Conservation (phyloP, 2,113 vertebrate species). For the Percina caprodes region DNA sequence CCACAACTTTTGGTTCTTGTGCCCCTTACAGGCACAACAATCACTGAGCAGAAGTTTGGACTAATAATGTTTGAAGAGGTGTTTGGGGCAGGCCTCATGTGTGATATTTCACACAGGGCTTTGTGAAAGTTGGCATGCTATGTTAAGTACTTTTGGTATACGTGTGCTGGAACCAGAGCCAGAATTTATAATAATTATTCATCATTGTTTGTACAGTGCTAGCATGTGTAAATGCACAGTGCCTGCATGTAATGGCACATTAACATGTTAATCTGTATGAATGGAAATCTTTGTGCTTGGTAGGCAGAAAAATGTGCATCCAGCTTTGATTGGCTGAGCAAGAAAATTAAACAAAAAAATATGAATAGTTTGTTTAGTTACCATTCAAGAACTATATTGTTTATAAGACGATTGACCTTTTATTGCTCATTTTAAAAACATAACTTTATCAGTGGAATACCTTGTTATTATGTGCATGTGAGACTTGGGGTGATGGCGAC, state of each 20-base stretch:
- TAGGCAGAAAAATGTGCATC: neutral
- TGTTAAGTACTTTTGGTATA: slow-evolving; percentile 26
- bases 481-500: slow-evolving; percentile 15
- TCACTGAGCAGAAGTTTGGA: slow-evolving; percentile 10
- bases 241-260: neutral
- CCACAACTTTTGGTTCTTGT: neutral
- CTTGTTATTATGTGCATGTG: neutral
- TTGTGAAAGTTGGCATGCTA: slow-evolving; percentile 43
- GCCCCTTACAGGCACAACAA: neutral
- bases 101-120: slow-evolving; percentile 69
- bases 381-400: neutral
- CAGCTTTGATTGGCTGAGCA: neutral
- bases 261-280: slow-evolving; percentile 3
- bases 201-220: neutral
- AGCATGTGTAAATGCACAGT: slow-evolving; percentile 5
- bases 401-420: neutral
- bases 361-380: neutral
- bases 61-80: slow-evolving; percentile 40
- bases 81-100: slow-evolving; percentile 38
- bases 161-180: slow-evolving; percentile 6
- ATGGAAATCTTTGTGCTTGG: slow-evolving; percentile 19
- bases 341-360: neutral
- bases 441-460: neutral
- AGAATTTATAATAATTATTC: neutral
- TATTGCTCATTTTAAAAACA: neutral